Conservation (phyloP, 1,140 invertebrate genomes). For the Meloidogyne chitwoodi region DNA sequence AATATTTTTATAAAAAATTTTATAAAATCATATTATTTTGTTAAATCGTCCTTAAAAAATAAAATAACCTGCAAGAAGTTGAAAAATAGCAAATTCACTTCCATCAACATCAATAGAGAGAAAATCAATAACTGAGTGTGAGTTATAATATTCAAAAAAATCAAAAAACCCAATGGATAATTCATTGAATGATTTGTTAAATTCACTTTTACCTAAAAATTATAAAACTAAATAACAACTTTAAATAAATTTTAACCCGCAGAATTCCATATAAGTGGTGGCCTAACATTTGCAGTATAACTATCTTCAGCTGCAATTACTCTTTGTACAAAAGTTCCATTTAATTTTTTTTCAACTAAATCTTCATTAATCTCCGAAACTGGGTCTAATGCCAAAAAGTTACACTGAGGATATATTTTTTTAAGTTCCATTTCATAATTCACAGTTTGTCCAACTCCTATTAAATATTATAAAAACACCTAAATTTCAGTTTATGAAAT, state of each 20-base stretch:
- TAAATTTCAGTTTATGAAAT: too few species aligned
- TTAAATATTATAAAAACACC: neutral
- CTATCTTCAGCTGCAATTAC: constrained; percentile 5
- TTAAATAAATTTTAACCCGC: neutral
- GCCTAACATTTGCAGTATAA: neutral
- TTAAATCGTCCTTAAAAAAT: too few species aligned
- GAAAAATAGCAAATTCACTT: neutral
- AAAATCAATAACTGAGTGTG: neutral
- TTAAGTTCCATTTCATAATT: neutral
- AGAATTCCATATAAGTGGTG: neutral
- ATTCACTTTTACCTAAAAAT: neutral
- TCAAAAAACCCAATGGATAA: neutral
- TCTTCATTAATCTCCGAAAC: neutral
- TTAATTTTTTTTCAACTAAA: neutral
- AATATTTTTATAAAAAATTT: too few species aligned
- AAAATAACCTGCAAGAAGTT: neutral
- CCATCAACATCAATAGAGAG: neutral
- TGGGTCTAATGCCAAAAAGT: constrained; percentile 8
- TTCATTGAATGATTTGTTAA: neutral
- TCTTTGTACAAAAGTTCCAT: constrained; percentile 7
- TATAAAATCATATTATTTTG: too few species aligned
- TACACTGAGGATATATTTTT: constrained; percentile 6
- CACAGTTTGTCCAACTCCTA: constrained; percentile 8
- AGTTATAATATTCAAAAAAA: neutral
- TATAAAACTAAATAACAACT: too few species aligned